Evolutionary conservation across 1,140 invertebrate species (phyloP).

Genomic region (Aphis gossypii): DNA sequence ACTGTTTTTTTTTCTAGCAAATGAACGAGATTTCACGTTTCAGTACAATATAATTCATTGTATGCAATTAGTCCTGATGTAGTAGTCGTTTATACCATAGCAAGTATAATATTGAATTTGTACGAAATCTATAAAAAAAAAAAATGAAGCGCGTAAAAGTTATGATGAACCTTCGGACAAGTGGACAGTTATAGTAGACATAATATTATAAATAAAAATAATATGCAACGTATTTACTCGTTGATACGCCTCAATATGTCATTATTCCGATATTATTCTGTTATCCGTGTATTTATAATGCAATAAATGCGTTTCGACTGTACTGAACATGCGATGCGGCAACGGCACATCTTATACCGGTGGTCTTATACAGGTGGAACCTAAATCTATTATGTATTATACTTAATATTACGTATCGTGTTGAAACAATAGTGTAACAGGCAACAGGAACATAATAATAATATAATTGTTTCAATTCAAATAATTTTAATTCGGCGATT

Average conservation of each 20-base stretch:
- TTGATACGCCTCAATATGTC: not conserved
- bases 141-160: not conserved
- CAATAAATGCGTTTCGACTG: not conserved
- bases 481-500: not conserved
- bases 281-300: not conserved
- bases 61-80: not conserved
- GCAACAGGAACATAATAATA: not conserved
- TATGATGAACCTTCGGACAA: not conserved
- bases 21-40: not conserved
- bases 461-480: not conserved
- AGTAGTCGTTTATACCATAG: not conserved
- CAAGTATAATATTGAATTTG: not conserved
- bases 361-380: not conserved
- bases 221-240: not conserved
- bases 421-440: not conserved
- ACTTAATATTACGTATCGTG: not conserved
- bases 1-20: not conserved
- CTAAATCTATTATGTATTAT: not conserved
- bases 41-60: not conserved
- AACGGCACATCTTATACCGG: not conserved
- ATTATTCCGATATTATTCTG: not conserved
- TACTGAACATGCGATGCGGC: not conserved
- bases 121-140: not conserved
- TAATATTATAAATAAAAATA: not conserved
- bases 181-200: not conserved